These are phyloP conservation scores for Oasisia sp. DNA, from an alignment of 2,888 invertebrate species.

Conservation along the genomic window DNA sequence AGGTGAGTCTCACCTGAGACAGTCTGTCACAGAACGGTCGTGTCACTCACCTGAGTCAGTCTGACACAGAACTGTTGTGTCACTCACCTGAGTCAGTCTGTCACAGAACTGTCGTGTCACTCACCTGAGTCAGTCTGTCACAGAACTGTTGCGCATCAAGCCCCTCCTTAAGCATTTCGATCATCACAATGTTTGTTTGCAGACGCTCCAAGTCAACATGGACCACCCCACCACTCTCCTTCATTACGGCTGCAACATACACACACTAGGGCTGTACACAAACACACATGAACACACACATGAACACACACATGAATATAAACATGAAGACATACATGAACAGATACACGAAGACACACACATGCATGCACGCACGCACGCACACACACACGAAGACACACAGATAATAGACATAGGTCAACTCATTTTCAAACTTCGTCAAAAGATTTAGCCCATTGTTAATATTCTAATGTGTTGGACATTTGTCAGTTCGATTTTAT, in stretches of 20 bases:
- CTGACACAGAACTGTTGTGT: constrained; percentile 18
- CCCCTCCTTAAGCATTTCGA: constrained; percentile 31
- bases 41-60: neutral
- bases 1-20: neutral
- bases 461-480: too few relatives aligned
- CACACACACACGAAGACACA: too few relatives aligned
- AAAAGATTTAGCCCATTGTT: too few relatives aligned
- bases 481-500: too few relatives aligned
- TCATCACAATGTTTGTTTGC: constrained; percentile 40
- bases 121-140: constrained; percentile 35
- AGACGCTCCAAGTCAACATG: constrained; percentile 36
- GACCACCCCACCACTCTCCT: constrained; percentile 29
- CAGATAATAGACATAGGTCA: too few relatives aligned
- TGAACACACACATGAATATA: neutral
- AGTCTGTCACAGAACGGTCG: constrained; percentile 28
- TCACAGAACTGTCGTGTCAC: constrained; percentile 14
- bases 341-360: too few relatives aligned
- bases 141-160: constrained; percentile 34
- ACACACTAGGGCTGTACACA: neutral
- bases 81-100: constrained; percentile 13
- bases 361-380: too few relatives aligned
- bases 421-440: too few relatives aligned
- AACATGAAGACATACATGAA: too few relatives aligned
- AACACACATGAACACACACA: neutral
- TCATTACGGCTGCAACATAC: constrained; percentile 28